A percentile compares a stretch with the other conserved stretches of the same genome.
phyloP scores from a whole-genome alignment of 64 coral and sea anemone genomes.

The Dendronephthya gigantea region DNA sequence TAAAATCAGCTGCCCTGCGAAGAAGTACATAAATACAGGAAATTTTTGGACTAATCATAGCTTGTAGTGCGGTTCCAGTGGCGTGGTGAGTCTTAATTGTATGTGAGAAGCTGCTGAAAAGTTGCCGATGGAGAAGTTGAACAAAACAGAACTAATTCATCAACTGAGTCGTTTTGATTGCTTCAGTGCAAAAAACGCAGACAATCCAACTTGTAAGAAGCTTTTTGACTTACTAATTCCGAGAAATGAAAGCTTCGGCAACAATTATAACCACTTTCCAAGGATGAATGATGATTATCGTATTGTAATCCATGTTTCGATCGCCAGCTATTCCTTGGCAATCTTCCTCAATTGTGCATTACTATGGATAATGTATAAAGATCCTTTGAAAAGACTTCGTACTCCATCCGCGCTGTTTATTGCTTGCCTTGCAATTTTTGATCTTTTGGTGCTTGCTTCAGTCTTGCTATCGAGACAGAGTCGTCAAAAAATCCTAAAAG shows the following conservation, averaged over 20 bases:
- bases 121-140: not conserved
- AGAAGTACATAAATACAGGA: not conserved
- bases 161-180: not conserved
- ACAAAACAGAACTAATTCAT: not conserved
- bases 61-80: not conserved
- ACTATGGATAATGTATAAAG: not conserved
- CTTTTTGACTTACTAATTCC: not conserved
- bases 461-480: not conserved
- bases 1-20: not conserved
- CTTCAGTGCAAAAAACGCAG: not conserved
- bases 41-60: not conserved
- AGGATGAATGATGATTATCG: not conserved
- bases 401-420: not conserved
- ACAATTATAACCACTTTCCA: not conserved
- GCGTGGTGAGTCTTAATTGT: not conserved
- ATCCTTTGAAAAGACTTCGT: not conserved
- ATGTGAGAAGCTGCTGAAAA: not conserved
- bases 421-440: not conserved
- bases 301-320: not conserved
- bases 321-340: not conserved
- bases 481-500: not conserved
- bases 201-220: not conserved
- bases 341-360: not conserved
- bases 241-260: not conserved
- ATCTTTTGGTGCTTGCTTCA: not conserved